Evolutionary conservation across 92 coral and sea anemone species (phyloP), one percentile per base, ranked within the genome.

Genomic region (Porites rus): DNA sequence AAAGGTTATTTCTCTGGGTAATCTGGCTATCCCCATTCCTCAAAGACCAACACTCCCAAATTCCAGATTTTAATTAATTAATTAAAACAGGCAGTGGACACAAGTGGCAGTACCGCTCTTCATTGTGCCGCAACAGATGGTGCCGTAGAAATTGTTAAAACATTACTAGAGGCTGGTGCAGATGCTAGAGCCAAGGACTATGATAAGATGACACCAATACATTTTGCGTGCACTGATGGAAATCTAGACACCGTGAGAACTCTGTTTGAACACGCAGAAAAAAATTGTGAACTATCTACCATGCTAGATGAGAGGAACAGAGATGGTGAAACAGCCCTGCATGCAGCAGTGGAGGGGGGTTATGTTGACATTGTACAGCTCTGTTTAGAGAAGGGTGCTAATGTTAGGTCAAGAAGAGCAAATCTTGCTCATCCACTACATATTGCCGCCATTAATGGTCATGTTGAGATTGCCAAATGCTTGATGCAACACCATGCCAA

Each of bases 221-320:
- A 97, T 65, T 96, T 95, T 66, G 99, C 99, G 10, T 95, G 98
- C 68, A 86, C 93, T 21, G 98, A 97, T 59, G 99, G 99, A 8
- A 91, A 93, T 64, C 56, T 90, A 0, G 76, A 84, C 51, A 90
- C 93, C 46, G 93, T 91, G 1, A 68, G 88, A 82, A 77, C 88
- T 61, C 90, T 97, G 14, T 62, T 93, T 38, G 78, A 72, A 18
- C 77, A 76, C 69, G 96, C 90, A 11, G 93, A 88, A 28, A 62
- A 83, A n/a, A 79, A 61, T 60, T 74, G 62, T 0, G 62, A 72
- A 4, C 87, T 92, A 0, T 76, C 77, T 38, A 72, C 86, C 17
- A 90, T 95, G 92, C 56, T 97, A 38, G 79, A 86, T 6, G 98
- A 93, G 54, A 85, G 78, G 22, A 96, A 97, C 69, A 73, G 91